Conservation (phyloP, 2,113 vertebrate genomes). For the Rhinopithecus roxellana region DNA sequence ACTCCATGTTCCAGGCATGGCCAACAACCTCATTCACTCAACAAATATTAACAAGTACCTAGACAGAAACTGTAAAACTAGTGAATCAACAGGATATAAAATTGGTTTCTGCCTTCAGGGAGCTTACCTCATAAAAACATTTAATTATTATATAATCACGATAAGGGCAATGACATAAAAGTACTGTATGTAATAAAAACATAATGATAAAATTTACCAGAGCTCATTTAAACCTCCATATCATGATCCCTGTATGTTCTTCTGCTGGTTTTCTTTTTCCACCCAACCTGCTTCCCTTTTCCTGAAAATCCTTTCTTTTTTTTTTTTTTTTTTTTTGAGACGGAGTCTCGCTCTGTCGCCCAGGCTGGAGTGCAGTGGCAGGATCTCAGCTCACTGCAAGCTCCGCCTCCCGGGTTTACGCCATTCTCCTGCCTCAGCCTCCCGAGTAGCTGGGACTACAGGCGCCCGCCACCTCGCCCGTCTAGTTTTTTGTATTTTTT, state of each 20-base stretch:
- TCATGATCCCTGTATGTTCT: neutral
- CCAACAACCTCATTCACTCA: neutral
- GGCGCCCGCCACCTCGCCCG: too few relatives aligned
- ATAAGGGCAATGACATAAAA: neutral
- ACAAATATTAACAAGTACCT: neutral
- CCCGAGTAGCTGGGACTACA: too few relatives aligned
- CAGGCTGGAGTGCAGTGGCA: too few relatives aligned
- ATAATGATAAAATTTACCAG: neutral
- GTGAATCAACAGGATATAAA: neutral
- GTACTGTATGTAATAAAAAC: neutral
- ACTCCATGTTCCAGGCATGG: neutral
- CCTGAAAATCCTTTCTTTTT: neutral
- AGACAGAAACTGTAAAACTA: neutral
- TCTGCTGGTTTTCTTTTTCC: neutral
- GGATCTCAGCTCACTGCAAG: too few relatives aligned
- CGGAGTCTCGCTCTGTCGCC: too few relatives aligned
- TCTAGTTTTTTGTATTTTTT: too few relatives aligned
- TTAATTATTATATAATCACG: neutral
- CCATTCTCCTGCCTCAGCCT: too few relatives aligned
- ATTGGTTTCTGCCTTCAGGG: neutral
- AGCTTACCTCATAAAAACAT: slow-evolving; percentile 9
- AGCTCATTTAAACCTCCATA: neutral
- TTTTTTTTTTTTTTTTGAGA: too few relatives aligned
- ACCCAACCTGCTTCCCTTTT: neutral
- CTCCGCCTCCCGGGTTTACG: too few relatives aligned